Evolutionary conservation across 2,113 vertebrate genomes (phyloP).

Genomic region (Cochlearius cochlearius): DNA sequence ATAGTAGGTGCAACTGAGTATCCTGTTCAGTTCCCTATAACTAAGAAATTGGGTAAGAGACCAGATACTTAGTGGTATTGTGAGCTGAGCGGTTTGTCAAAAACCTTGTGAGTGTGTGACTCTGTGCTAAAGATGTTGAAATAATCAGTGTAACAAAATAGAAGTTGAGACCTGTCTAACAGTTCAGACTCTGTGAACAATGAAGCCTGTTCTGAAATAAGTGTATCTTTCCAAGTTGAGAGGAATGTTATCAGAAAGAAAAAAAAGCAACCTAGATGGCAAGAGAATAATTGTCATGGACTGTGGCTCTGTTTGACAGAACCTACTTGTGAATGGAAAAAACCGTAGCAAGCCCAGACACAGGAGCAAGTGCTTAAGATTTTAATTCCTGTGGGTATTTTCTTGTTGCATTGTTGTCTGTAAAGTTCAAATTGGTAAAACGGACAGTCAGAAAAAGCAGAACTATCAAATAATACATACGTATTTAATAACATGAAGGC

Average conservation of each 20-base stretch:
- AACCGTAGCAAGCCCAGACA: background rate
- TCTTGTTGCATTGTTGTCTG: background rate
- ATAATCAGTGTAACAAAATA: background rate
- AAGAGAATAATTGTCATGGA: background rate
- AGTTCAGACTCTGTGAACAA: background rate
- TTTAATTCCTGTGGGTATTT: background rate
- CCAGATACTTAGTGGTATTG: background rate
- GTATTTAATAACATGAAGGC: background rate
- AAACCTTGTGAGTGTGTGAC: background rate
- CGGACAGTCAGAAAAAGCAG: background rate
- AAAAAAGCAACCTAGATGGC: background rate
- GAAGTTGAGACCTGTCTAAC: background rate
- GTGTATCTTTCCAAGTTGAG: background rate
- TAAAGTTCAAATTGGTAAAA: background rate
- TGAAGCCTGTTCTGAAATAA: background rate
- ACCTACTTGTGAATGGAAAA: background rate
- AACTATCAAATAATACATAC: background rate
- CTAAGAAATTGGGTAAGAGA: background rate
- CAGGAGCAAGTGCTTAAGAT: background rate
- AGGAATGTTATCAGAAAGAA: background rate
- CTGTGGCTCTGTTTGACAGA: background rate
- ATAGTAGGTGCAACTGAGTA: background rate
- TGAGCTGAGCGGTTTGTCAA: background rate
- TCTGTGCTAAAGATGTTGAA: background rate
- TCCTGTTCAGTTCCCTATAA: background rate